Evolutionary conservation across 2,797 vertebrate genomes (phyloP).

Genomic region (Columba guinea): DNA sequence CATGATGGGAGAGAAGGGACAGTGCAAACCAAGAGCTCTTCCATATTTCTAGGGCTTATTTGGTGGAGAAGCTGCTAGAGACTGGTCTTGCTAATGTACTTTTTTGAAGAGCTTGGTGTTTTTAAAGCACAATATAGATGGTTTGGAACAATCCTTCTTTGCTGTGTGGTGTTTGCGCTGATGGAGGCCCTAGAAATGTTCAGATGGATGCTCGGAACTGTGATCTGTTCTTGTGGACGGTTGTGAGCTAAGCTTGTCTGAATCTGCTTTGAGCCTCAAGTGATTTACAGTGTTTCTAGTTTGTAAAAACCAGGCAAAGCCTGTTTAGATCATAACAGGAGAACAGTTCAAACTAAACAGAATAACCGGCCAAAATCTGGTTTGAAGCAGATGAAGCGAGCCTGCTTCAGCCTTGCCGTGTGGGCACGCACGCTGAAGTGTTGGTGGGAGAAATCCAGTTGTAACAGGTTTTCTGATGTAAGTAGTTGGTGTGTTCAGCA

Average conservation of each 20-base stretch:
- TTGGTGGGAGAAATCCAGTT: conserved; percentile 14
- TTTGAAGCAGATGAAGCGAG: background rate
- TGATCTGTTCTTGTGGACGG: background rate
- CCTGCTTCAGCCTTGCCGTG: background rate
- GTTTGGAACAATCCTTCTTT: background rate
- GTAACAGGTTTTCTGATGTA: background rate
- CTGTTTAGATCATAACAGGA: background rate
- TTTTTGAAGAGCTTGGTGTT: background rate
- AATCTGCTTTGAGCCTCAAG: background rate
- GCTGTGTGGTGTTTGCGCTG: background rate
- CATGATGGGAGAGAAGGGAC: background rate
- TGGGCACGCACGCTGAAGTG: background rate
- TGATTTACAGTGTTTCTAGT: background rate
- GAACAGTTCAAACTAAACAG: background rate
- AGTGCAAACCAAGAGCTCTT: background rate
- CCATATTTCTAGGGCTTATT: accelerated
- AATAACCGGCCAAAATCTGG: background rate
- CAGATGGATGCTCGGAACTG: background rate
- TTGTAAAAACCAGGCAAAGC: background rate
- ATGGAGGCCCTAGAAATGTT: background rate
- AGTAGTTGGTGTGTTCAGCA: background rate
- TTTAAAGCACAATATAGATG: background rate
- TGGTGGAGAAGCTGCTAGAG: background rate
- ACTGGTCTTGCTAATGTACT: background rate
- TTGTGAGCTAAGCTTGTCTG: background rate